Evolutionary conservation across 2,113 vertebrate species (phyloP).

Genomic region (Strigops habroptila): DNA sequence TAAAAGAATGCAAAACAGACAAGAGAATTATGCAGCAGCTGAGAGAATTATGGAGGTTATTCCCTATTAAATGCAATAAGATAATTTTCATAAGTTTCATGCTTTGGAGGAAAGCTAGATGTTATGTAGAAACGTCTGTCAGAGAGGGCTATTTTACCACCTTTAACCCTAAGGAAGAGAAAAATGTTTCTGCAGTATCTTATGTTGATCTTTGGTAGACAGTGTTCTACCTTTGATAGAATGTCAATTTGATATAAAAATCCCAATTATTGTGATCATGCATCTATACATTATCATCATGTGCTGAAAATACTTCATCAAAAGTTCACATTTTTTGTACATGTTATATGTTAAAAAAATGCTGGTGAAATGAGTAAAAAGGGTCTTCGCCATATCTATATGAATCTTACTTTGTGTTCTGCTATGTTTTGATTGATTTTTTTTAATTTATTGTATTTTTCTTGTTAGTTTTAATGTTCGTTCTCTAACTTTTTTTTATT

Average conservation of each 20-base stretch:
- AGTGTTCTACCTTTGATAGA: not conserved
- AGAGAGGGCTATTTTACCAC: not conserved
- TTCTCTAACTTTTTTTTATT: not conserved
- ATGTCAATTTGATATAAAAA: not conserved
- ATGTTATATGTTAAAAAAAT: not conserved
- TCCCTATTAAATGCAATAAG: not conserved
- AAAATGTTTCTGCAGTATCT: not conserved
- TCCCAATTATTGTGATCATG: not conserved
- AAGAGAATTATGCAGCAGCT: not conserved
- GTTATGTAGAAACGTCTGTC: not conserved
- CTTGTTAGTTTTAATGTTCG: not conserved
- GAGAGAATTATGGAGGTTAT: not conserved
- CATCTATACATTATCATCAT: not conserved
- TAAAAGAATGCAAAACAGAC: not conserved
- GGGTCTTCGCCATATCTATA: not conserved
- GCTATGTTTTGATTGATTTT: not conserved
- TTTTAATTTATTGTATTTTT: not conserved
- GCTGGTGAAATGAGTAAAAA: not conserved
- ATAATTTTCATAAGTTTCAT: not conserved
- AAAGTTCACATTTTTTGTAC: rapidly evolving
- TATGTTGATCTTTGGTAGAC: not conserved
- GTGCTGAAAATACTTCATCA: not conserved
- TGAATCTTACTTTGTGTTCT: not conserved
- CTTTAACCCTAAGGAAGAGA: not conserved
- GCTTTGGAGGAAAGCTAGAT: not conserved